phyloP scores from a whole-genome alignment of 2,113 vertebrate species.

The Brachionichthys hirsutus region DNA sequence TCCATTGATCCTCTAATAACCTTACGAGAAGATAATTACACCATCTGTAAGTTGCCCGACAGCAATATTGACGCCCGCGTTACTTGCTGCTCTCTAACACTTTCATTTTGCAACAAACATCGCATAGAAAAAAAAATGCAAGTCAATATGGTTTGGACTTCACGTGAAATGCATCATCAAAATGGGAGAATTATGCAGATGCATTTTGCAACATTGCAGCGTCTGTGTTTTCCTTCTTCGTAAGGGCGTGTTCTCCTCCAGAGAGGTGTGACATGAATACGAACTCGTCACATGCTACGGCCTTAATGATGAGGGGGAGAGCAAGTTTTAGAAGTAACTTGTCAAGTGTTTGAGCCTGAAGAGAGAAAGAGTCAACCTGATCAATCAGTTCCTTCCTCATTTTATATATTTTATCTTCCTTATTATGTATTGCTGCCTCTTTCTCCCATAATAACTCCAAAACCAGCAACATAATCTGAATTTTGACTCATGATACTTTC shows the following conservation, averaged over 20 bases:
- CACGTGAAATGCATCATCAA: slow-evolving; percentile 60
- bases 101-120: slow-evolving; percentile 66
- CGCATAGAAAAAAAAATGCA: slow-evolving; percentile 47
- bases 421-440: too few species aligned
- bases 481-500: too few species aligned
- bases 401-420: too few species aligned
- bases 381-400: too few species aligned
- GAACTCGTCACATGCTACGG: neutral
- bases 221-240: slow-evolving; percentile 41
- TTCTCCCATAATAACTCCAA: too few species aligned
- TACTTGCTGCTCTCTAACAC: slow-evolving; percentile 47
- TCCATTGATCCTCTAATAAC: slow-evolving; percentile 71
- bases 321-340: slow-evolving; percentile 22
- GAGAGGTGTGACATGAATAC: slow-evolving; percentile 15
- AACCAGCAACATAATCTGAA: too few species aligned
- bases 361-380: neutral
- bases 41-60: slow-evolving; percentile 67
- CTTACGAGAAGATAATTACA: slow-evolving; percentile 72
- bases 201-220: slow-evolving; percentile 44
- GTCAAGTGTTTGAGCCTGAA: neutral
- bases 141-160: slow-evolving; percentile 54
- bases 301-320: neutral
- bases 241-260: neutral
- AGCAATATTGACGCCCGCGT: slow-evolving; percentile 61
- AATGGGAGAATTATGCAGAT: slow-evolving; percentile 63